phyloP scores from a whole-genome alignment of 1,140 invertebrate species.

The Archegozetes longisetosus region DNA sequence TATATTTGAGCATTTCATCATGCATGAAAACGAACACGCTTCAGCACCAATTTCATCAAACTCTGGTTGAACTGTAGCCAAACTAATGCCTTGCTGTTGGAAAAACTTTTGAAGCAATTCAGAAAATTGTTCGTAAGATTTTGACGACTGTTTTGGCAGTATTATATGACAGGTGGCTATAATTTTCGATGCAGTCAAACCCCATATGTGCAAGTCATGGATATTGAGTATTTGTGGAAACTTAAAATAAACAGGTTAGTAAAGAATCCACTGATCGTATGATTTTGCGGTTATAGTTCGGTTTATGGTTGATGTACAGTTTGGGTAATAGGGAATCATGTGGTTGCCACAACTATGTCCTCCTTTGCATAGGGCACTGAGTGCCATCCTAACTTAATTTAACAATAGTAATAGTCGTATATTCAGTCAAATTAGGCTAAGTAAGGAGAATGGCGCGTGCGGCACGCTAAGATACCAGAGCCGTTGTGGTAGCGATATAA shows the following conservation, averaged over 20 bases:
- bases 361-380: no score
- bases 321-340: no score
- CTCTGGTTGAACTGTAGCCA: slow-evolving; percentile 84
- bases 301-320: no score
- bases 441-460: no score
- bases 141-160: slow-evolving; percentile 42
- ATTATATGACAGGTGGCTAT: slow-evolving; percentile 84
- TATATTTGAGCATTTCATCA: no score
- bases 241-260: slow-evolving; percentile 25
- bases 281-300: no score
- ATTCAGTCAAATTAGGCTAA: background rate
- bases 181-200: slow-evolving; percentile 73
- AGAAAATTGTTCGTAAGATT: slow-evolving; percentile 61
- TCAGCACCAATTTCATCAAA: slow-evolving; percentile 40
- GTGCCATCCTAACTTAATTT: no score
- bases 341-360: no score
- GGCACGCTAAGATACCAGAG: no score
- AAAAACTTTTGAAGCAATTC: slow-evolving; percentile 43
- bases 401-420: no score
- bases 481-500: slow-evolving; percentile 4
- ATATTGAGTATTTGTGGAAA: slow-evolving; percentile 75
- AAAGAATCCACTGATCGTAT: no score
- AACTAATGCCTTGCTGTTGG: slow-evolving; percentile 71
- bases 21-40: no score
- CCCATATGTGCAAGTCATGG: slow-evolving; percentile 89